These are phyloP conservation scores for Apogon talboti DNA, from an alignment of 2,797 vertebrate genomes.

Conservation along the genomic window DNA sequence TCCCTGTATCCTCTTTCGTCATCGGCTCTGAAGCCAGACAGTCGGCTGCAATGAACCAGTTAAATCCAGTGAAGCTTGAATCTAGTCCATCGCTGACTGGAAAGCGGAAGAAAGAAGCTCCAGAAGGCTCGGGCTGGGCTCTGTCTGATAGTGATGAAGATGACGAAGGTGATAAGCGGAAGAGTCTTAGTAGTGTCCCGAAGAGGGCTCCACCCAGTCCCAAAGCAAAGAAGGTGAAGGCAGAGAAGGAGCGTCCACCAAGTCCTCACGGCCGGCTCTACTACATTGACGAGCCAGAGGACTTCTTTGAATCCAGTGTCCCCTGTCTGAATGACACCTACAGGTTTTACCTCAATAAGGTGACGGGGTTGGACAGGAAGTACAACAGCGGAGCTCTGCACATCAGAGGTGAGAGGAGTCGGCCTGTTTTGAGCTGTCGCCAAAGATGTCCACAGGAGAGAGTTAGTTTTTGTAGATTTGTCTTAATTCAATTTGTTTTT, in stretches of 20 bases:
- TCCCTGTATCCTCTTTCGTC: constrained; percentile 28
- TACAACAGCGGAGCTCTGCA: constrained; percentile 93
- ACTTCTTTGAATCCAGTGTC: constrained; percentile 87
- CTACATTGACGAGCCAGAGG: constrained; percentile 73
- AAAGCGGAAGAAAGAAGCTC: constrained; percentile 78
- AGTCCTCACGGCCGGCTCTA: constrained; percentile 71
- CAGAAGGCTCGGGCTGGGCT: constrained; percentile 88
- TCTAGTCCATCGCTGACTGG: constrained; percentile 62
- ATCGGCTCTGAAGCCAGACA: constrained; percentile 80
- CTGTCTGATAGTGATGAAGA: constrained; percentile 92
- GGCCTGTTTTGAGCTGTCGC: too few species aligned
- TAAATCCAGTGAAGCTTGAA: constrained; percentile 70
- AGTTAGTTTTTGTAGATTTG: too few species aligned
- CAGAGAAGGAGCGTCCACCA: constrained; percentile 61
- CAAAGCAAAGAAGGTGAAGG: constrained; percentile 45
- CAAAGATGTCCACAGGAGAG: too few species aligned
- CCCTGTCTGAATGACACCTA: constrained; percentile 85
- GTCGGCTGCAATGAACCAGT: constrained; percentile 64
- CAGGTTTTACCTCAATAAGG: constrained; percentile 95
- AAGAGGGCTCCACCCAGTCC: constrained; percentile 26
- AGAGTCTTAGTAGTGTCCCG: constrained; percentile 13
- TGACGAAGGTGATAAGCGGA: constrained; percentile 46
- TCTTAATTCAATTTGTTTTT: too few species aligned
- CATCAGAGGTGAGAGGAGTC: constrained; percentile 87
- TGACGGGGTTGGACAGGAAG: constrained; percentile 89